Conservation (phyloP, 92 coral and sea anemone species). For the Heliopora coerulea region DNA sequence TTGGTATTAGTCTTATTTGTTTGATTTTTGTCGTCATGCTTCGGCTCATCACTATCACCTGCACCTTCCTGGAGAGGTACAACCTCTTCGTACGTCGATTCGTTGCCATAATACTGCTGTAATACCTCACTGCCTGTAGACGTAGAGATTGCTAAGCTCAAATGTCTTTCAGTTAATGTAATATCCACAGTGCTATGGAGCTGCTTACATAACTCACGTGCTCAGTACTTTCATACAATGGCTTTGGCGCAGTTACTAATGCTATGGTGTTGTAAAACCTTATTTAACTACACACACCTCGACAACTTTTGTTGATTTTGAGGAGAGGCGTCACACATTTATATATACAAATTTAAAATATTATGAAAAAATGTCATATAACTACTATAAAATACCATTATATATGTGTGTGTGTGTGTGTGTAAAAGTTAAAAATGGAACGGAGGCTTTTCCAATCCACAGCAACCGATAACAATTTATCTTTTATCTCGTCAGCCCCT, state of each 20-base stretch:
- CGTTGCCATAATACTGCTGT: slow-evolving; percentile 25
- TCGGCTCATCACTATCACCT: slow-evolving; percentile 6
- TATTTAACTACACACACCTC: too few species aligned
- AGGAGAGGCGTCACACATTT: too few species aligned
- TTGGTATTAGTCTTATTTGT: slow-evolving; percentile 3
- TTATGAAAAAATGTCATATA: too few species aligned
- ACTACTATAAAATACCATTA: too few species aligned
- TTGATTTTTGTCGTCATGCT: slow-evolving; percentile 36
- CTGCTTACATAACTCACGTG: slow-evolving; percentile 22
- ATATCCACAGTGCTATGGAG: slow-evolving; percentile 20
- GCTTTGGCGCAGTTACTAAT: slow-evolving; percentile 40
- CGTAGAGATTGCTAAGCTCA: slow-evolving; percentile 4
- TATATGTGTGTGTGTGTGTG: too few species aligned
- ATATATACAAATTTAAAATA: too few species aligned
- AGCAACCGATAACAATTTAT: too few species aligned
- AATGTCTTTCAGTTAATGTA: not conserved
- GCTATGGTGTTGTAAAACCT: too few species aligned
- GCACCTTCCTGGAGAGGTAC: not conserved
- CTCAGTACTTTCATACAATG: slow-evolving; percentile 7
- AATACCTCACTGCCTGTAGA: not conserved
- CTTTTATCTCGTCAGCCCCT: too few species aligned
- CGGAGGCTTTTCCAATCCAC: too few species aligned
- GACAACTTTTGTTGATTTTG: too few species aligned
- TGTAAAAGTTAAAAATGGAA: too few species aligned
- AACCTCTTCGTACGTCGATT: slow-evolving; percentile 22